These are phyloP conservation scores for Tetropium fuscum DNA, from an alignment of 2,888 invertebrate genomes.

Conservation along the genomic window DNA sequence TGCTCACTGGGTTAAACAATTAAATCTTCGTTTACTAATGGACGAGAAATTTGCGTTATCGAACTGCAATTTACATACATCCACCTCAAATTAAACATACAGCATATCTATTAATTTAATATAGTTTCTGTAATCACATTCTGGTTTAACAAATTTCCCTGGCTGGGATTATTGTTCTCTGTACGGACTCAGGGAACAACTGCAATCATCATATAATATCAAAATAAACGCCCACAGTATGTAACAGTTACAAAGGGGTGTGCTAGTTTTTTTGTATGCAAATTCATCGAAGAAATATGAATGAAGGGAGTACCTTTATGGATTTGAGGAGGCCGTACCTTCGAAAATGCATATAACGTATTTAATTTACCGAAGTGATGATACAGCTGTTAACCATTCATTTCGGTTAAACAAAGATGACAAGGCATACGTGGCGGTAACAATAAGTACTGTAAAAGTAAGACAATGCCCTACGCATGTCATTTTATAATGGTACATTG, in stretches of 20 bases:
- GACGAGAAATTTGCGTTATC: too few relatives aligned
- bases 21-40: too few relatives aligned
- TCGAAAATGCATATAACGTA: slow-evolving; percentile 23
- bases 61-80: too few relatives aligned
- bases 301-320: slow-evolving; percentile 41
- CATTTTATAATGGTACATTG: neutral
- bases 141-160: too few relatives aligned
- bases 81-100: too few relatives aligned
- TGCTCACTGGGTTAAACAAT: too few relatives aligned
- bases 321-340: slow-evolving; percentile 30
- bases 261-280: slow-evolving; percentile 44
- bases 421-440: slow-evolving; percentile 1
- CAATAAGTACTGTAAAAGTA: neutral
- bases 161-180: too few relatives aligned
- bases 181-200: too few relatives aligned
- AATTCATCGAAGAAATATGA: slow-evolving; percentile 39
- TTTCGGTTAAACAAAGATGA: slow-evolving; percentile 5
- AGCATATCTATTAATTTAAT: too few relatives aligned
- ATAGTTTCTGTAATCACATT: too few relatives aligned
- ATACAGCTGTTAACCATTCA: slow-evolving; percentile 14
- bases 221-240: slow-evolving; percentile 17
- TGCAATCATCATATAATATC: slow-evolving; percentile 21
- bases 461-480: slow-evolving; percentile 3
- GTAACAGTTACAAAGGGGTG: slow-evolving; percentile 30
- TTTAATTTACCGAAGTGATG: slow-evolving; percentile 18